phyloP scores from a whole-genome alignment of 2,797 vertebrate species.

The Halcyon badia region DNA sequence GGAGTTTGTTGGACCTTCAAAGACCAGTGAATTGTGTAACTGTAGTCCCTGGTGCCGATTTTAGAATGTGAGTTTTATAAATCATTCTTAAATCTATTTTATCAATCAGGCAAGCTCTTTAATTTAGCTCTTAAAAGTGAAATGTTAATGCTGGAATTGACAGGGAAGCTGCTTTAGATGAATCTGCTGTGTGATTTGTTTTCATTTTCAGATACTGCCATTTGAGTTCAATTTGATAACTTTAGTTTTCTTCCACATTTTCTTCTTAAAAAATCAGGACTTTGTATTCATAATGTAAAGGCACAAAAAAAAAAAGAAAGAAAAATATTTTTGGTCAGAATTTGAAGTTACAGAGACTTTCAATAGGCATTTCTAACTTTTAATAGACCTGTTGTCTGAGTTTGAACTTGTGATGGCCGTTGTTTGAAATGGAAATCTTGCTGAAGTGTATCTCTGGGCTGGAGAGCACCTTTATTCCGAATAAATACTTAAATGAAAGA shows the following conservation, averaged over 20 bases:
- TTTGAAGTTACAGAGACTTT: background rate
- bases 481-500: background rate
- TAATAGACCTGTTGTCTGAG: background rate
- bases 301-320: background rate
- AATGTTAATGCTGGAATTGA: slow-evolving; percentile 11
- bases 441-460: background rate
- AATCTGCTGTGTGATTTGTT: background rate
- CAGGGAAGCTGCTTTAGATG: background rate
- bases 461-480: background rate
- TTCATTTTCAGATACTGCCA: background rate
- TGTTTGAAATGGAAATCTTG: background rate
- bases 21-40: background rate
- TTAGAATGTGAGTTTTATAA: background rate
- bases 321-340: background rate
- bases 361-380: background rate
- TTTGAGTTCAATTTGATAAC: background rate
- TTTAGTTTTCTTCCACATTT: background rate
- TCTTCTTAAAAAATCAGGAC: background rate
- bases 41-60: background rate
- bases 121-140: background rate
- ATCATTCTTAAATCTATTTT: background rate
- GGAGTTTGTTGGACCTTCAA: background rate
- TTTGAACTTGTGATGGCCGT: background rate
- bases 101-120: background rate
- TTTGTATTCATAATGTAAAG: background rate